phyloP scores from a whole-genome alignment of 2,888 invertebrate species.

The Euspilapteryx auroguttella region DNA sequence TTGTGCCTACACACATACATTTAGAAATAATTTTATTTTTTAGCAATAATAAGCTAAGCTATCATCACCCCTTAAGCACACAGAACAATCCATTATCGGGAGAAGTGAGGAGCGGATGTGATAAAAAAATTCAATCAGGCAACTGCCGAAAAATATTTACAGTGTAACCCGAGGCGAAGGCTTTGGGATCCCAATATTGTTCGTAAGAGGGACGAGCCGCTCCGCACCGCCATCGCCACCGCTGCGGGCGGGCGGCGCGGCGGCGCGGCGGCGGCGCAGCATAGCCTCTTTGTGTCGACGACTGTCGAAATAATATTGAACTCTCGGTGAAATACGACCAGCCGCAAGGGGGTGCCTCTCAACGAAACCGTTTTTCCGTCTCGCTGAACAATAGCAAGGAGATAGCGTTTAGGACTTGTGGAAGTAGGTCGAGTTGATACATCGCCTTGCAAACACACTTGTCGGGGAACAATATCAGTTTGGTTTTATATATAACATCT shows the following conservation, averaged over 20 bases:
- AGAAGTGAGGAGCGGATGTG: slow-evolving; percentile 39
- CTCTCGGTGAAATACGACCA: slow-evolving; percentile 53
- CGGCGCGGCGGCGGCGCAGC: slow-evolving; percentile 17
- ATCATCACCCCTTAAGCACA: slow-evolving; percentile 12
- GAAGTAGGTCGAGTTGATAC: slow-evolving; percentile 5
- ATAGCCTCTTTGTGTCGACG: slow-evolving; percentile 3
- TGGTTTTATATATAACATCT: too few relatives aligned
- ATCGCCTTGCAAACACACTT: too few relatives aligned
- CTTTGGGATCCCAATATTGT: slow-evolving; percentile 55
- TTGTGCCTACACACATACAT: too few relatives aligned
- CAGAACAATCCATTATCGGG: slow-evolving; percentile 43
- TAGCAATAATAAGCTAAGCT: too few relatives aligned
- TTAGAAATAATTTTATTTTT: too few relatives aligned
- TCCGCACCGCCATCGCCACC: too few relatives aligned
- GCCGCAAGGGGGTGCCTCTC: slow-evolving; percentile 38
- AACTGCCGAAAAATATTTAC: slow-evolving; percentile 56
- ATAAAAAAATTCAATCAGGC: slow-evolving; percentile 57
- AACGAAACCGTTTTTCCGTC: slow-evolving; percentile 51
- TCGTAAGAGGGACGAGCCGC: slow-evolving; percentile 17
- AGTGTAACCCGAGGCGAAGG: slow-evolving; percentile 49
- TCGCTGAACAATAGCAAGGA: slow-evolving; percentile 37
- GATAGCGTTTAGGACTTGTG: slow-evolving; percentile 29
- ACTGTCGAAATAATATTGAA: slow-evolving; percentile 58
- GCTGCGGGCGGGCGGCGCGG: slow-evolving; percentile 36
- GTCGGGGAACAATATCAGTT: too few relatives aligned